A percentile compares a stretch with the other conserved stretches of the same genome.
Conservation (phyloP, 2,113 vertebrate species). For the Nipponia nippon region DNA sequence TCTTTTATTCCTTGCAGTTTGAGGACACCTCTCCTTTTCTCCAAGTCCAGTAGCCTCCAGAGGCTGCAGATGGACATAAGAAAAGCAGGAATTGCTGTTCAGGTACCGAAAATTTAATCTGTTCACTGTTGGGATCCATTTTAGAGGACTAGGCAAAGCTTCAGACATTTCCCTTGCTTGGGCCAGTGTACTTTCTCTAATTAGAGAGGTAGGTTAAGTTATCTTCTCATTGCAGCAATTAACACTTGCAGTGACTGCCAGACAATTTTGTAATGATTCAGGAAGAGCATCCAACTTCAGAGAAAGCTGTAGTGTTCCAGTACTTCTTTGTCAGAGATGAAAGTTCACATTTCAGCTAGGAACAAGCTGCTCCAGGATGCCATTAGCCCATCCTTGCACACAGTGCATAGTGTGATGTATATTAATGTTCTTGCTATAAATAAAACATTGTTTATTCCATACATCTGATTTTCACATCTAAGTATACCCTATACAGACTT, state of each 20-base stretch:
- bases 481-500: not conserved
- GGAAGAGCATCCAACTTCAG: slow-evolving; percentile 39
- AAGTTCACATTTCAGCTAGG: slow-evolving; percentile 12
- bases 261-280: slow-evolving; percentile 51
- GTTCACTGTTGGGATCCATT: not conserved
- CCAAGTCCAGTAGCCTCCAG: not conserved
- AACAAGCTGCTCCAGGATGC: slow-evolving; percentile 6
- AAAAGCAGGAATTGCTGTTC: not conserved
- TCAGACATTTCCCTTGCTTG: not conserved
- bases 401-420: not conserved
- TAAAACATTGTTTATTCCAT: slow-evolving; percentile 27
- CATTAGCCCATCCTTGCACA: slow-evolving; percentile 13
- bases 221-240: slow-evolving; percentile 50
- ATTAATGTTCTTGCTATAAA: slow-evolving; percentile 33
- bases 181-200: slow-evolving; percentile 6
- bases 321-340: slow-evolving; percentile 22
- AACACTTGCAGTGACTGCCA: slow-evolving; percentile 39
- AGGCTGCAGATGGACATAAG: not conserved
- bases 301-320: slow-evolving; percentile 13
- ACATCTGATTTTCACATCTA: slow-evolving; percentile 23
- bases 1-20: not conserved
- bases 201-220: slow-evolving; percentile 26
- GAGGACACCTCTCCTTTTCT: not conserved
- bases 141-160: not conserved
- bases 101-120: not conserved